Evolutionary conservation across 2,113 vertebrate genomes (phyloP).

Genomic region (Mesembrinibis cayennensis): DNA sequence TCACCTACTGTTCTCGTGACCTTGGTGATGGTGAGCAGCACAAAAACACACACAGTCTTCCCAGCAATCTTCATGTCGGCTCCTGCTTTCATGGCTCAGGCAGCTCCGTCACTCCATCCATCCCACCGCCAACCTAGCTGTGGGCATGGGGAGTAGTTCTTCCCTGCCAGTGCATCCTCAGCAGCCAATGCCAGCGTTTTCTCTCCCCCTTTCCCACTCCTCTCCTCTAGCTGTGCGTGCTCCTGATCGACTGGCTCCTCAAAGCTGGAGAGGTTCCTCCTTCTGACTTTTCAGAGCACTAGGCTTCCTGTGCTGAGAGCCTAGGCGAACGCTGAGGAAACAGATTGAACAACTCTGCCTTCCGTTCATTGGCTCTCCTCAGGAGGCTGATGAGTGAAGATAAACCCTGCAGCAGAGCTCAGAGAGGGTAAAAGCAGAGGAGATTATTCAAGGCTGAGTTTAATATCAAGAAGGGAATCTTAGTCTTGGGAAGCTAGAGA

Average conservation of each 20-base stretch:
- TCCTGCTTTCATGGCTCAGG: slow-evolving; percentile 42
- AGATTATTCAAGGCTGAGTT: background rate
- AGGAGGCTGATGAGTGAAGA: slow-evolving; percentile 61
- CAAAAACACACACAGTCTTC: slow-evolving; percentile 8
- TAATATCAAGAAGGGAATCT: background rate
- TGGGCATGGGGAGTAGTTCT: background rate
- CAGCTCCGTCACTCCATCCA: background rate
- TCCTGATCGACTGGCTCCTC: slow-evolving; percentile 34
- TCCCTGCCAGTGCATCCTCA: background rate
- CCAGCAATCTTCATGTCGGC: slow-evolving; percentile 39
- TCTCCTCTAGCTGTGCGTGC: background rate
- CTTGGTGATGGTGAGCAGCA: background rate
- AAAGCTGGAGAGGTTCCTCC: slow-evolving; percentile 61
- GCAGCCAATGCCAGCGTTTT: background rate
- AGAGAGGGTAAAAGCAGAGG: background rate
- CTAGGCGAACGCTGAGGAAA: slow-evolving; percentile 69
- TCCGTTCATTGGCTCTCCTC: slow-evolving; percentile 72
- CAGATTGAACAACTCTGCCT: slow-evolving; percentile 58
- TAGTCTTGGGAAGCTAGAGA: background rate
- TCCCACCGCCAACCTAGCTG: background rate
- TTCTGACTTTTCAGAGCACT: slow-evolving; percentile 68
- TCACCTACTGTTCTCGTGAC: slow-evolving; percentile 49
- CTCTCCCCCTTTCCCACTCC: background rate
- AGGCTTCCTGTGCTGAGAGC: slow-evolving; percentile 75
- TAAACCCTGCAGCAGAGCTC: slow-evolving; percentile 47